These are phyloP conservation scores for Trileptium ribeirensis DNA, from an alignment of 2,888 invertebrate species.

Conservation along the genomic window DNA sequence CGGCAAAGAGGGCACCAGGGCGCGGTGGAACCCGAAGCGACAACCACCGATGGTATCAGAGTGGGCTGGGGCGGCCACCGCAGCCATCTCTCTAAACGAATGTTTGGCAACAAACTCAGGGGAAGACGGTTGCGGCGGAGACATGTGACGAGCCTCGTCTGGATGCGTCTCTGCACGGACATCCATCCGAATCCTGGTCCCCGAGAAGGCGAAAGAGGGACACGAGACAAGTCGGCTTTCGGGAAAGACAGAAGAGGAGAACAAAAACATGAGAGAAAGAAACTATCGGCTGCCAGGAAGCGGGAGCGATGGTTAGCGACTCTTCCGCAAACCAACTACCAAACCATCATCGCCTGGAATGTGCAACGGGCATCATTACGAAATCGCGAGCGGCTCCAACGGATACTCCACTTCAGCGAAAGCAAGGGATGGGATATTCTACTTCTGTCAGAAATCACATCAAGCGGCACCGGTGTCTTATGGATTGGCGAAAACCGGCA, in stretches of 20 bases:
- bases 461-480: background rate
- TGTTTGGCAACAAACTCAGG: background rate
- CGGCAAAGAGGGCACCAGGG: background rate
- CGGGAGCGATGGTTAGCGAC: background rate
- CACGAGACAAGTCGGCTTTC: background rate
- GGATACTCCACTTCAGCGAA: background rate
- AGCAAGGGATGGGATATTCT: background rate
- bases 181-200: slow-evolving; percentile 5
- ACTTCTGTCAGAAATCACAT: background rate
- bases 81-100: background rate
- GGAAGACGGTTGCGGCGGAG: background rate
- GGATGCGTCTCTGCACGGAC: background rate
- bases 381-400: background rate
- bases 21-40: background rate
- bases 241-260: background rate
- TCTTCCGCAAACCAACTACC: background rate
- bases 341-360: background rate
- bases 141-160: background rate
- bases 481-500: slow-evolving; percentile 4
- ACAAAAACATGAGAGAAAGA: background rate
- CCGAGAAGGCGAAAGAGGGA: background rate
- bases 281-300: background rate
- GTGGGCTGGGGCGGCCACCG: background rate
- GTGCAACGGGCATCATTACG: background rate
- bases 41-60: background rate